Base-by-base conservation (phyloP, 2,797 vertebrate species). In the Pipistrellus kuhlii region DNA sequence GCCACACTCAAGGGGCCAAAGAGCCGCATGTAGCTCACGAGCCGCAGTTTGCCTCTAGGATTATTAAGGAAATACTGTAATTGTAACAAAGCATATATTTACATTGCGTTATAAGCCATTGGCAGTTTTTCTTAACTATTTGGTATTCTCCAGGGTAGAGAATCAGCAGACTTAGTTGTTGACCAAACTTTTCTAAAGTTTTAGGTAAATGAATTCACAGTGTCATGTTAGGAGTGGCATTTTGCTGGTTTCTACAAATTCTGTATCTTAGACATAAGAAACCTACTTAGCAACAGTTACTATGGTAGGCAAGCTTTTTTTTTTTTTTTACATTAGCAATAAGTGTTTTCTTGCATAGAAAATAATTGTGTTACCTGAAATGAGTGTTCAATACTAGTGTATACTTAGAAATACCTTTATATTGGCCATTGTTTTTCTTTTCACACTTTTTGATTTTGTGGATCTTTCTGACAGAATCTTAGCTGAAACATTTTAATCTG, bases 401-500 rank as follows among this genome's bases (percentile, higher is more conserved):
- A 72, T 71, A 77, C 32, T 78, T 92, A 83, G 53, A 75, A 53
- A 82, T 83, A 32, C 11, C 27, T 62, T 93, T 83, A 59, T 30
- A 62, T 92, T 86, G 64, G 53, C 27, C 32, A 12, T 44, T 68
- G 77, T 59, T 90, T 88, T 87, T 55, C 2, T 95, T 93, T 91
- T 87, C 90, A 84, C 23, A 55, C 15, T 94, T 95, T 75, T 27
- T 94, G 51, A 30, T 77, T 46, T 95, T 95, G 8, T 41, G 35
- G 51, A 46, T 48, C 88, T 93, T 93, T 91, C 69, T 89, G 64
- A 78, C 32, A 53, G 51, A 6, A 83, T 96, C 95, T 96, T 92
- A 95, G 38, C 71, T 85, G 83, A 83, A 96, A 90, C 62, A 85
- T 92, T 96, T 93, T 93, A 95, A 90, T 94, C 35, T 96, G 51